phyloP scores from a whole-genome alignment of 2,113 vertebrate genomes.

The Glareola pratincola region DNA sequence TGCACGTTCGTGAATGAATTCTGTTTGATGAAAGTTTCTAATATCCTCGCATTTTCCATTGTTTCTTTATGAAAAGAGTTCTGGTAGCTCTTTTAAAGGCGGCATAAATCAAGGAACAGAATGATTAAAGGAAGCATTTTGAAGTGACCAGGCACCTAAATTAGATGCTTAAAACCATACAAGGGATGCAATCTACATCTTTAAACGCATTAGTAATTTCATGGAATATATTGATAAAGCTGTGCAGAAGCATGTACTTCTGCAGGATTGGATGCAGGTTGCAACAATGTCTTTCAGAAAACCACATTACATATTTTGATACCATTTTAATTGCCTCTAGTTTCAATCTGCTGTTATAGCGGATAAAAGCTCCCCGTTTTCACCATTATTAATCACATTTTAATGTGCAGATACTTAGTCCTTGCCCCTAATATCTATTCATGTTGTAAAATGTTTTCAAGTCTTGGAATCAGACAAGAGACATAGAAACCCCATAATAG shows the following conservation, averaged over 20 bases:
- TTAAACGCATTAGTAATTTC: background rate
- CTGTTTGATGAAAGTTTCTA: background rate
- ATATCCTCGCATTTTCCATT: background rate
- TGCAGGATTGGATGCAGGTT: background rate
- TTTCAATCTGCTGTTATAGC: background rate
- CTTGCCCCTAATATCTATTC: background rate
- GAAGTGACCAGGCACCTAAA: background rate
- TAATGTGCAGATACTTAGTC: background rate
- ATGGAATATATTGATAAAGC: background rate
- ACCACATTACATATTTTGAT: background rate
- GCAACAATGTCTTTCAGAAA: background rate
- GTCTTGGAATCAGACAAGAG: constrained; percentile 25
- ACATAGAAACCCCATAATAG: background rate
- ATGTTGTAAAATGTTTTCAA: background rate
- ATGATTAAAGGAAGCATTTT: background rate
- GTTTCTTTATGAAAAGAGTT: background rate
- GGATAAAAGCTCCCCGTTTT: background rate
- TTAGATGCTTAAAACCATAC: background rate
- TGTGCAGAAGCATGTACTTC: background rate
- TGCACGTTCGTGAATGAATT: background rate
- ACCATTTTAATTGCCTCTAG: background rate
- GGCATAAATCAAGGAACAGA: background rate
- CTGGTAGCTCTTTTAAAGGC: background rate
- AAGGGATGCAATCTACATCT: background rate
- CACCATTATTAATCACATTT: background rate